phyloP scores from a whole-genome alignment of 2,888 invertebrate genomes.

The Lingula anatina region DNA sequence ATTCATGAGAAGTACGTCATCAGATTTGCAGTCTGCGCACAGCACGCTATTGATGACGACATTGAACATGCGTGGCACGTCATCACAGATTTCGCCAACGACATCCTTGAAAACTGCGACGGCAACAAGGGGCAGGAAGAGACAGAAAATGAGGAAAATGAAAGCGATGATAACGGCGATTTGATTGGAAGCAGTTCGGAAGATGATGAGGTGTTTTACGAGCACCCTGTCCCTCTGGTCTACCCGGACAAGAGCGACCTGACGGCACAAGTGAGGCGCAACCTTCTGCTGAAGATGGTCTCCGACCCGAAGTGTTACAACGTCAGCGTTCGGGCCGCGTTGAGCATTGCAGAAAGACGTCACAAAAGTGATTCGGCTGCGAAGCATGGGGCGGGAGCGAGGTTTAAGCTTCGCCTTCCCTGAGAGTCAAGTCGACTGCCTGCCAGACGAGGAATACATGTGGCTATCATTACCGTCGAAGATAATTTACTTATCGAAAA shows the following conservation, averaged over 20 bases:
- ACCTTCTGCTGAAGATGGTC: slow-evolving; percentile 48
- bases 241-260: slow-evolving; percentile 33
- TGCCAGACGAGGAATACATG: too few relatives aligned
- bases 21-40: slow-evolving; percentile 88
- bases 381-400: too few relatives aligned
- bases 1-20: slow-evolving; percentile 87
- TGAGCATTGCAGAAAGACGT: slow-evolving; percentile 29
- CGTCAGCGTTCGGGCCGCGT: slow-evolving; percentile 46
- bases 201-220: slow-evolving; percentile 31
- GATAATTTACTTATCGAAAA: too few relatives aligned
- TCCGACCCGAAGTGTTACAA: slow-evolving; percentile 51
- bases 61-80: slow-evolving; percentile 58
- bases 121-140: slow-evolving; percentile 13
- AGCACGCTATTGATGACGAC: slow-evolving; percentile 77
- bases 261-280: slow-evolving; percentile 33
- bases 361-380: too few relatives aligned
- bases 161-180: background rate
- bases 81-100: slow-evolving; percentile 20
- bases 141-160: slow-evolving; percentile 20
- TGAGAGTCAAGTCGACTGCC: too few relatives aligned
- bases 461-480: too few relatives aligned
- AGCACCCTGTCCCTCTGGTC: slow-evolving; percentile 27
- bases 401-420: too few relatives aligned
- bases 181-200: slow-evolving; percentile 6
- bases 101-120: slow-evolving; percentile 14